Conservation (phyloP, 2,113 vertebrate genomes). For the Morone saxatilis region DNA sequence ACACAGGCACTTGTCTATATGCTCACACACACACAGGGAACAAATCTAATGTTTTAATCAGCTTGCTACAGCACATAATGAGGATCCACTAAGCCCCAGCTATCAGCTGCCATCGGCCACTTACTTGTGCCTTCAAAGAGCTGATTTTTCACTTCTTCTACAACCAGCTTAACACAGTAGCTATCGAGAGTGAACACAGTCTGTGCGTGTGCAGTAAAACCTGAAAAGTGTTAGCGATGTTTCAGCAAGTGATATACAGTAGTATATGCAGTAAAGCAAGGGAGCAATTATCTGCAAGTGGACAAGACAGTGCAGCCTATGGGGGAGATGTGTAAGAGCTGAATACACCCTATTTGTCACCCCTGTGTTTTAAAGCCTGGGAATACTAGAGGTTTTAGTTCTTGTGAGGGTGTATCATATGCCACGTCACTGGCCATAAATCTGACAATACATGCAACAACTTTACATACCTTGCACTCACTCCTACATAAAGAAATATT, state of each 20-base stretch:
- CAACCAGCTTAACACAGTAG: conserved; percentile 67
- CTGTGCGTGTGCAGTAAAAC: conserved; percentile 63
- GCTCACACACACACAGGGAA: conserved; percentile 39
- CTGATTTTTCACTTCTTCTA: conserved; percentile 78
- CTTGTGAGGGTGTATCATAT: conserved; percentile 41
- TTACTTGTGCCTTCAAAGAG: conserved; percentile 84
- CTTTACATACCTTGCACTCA: conserved; percentile 38
- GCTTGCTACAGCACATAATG: conserved; percentile 84
- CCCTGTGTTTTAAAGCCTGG: conserved; percentile 48
- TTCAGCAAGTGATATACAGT: conserved; percentile 57
- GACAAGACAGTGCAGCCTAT: conserved; percentile 56
- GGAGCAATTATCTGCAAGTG: conserved; percentile 57
- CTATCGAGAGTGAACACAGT: conserved; percentile 60
- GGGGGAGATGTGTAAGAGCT: conserved; percentile 32
- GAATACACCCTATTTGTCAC: conserved; percentile 60
- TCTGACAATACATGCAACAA: conserved; percentile 46
- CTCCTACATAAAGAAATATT: conserved; percentile 40
- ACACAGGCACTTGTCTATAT: conserved; percentile 42
- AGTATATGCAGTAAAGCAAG: conserved; percentile 51
- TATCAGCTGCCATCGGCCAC: conserved; percentile 84
- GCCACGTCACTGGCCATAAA: conserved; percentile 51
- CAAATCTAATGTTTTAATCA: conserved; percentile 87
- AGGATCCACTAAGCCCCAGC: conserved; percentile 82
- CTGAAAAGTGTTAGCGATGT: conserved; percentile 64
- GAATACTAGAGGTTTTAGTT: conserved; percentile 32